Evolutionary conservation across 2,888 invertebrate species (phyloP).

Genomic region (Pandemis heparana): DNA sequence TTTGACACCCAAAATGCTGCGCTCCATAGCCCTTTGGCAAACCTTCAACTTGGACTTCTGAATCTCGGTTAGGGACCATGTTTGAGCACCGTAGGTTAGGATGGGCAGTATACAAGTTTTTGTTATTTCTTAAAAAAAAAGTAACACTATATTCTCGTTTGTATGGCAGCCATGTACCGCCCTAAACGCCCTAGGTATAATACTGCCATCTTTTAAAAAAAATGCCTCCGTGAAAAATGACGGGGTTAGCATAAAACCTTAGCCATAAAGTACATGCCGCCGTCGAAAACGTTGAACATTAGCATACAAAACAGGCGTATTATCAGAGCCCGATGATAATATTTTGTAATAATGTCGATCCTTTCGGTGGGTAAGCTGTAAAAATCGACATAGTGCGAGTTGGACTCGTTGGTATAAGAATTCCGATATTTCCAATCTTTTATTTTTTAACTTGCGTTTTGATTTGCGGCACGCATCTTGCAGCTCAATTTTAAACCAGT

Average conservation of each 20-base stretch:
- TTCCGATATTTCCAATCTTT: too few relatives aligned
- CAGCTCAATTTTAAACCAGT: too few relatives aligned
- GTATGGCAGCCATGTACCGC: not conserved
- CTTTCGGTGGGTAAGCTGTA: not conserved
- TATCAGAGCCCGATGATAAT: constrained; percentile 14
- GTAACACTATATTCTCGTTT: not conserved
- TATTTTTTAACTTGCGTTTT: too few relatives aligned
- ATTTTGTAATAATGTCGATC: constrained; percentile 3
- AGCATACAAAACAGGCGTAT: constrained; percentile 28
- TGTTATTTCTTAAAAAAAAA: too few relatives aligned
- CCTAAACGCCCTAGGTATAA: constrained; percentile 9
- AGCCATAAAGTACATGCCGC: constrained; percentile 30
- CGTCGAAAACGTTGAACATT: constrained; percentile 20
- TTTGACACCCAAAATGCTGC: too few relatives aligned
- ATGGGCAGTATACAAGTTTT: too few relatives aligned
- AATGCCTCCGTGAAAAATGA: constrained; percentile 20
- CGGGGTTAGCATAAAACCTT: constrained; percentile 13
- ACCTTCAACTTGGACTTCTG: too few relatives aligned
- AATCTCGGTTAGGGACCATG: too few relatives aligned
- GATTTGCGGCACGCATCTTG: too few relatives aligned
- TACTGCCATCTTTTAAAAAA: constrained; percentile 16
- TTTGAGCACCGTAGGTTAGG: too few relatives aligned
- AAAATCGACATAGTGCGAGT: not conserved
- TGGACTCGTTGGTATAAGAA: too few relatives aligned
- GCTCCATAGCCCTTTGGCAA: too few relatives aligned